Percentiles rank a stretch among this genome's conserved stretches.
Conservation (phyloP, 1,140 invertebrate genomes). For the Drosophila ercepeae region DNA sequence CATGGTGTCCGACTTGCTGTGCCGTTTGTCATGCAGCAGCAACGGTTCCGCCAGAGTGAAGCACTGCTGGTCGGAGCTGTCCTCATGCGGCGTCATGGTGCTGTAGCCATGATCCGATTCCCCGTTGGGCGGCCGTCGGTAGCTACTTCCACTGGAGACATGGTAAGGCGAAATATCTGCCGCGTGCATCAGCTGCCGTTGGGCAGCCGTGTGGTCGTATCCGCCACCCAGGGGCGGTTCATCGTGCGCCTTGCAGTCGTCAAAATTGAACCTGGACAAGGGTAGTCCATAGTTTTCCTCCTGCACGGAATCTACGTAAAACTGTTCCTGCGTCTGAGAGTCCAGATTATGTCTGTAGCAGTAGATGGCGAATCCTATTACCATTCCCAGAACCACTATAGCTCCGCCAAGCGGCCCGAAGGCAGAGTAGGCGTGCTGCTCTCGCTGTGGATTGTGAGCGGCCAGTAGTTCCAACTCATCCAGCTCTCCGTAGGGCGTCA, state of each 20-base stretch:
- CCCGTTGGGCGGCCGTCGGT: constrained; percentile 91
- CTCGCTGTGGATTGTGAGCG: constrained; percentile 83
- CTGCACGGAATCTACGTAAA: constrained; percentile 85
- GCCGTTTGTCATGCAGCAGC: constrained; percentile 85
- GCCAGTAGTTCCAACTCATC: constrained; percentile 85
- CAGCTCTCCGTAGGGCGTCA: constrained; percentile 91
- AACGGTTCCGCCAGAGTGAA: constrained; percentile 88
- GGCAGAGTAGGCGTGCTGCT: constrained; percentile 86
- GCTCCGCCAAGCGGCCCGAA: constrained; percentile 87
- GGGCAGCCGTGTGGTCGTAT: constrained; percentile 73
- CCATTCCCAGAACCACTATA: constrained; percentile 86
- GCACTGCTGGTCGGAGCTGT: constrained; percentile 91
- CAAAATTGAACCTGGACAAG: constrained; percentile 80
- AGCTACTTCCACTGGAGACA: constrained; percentile 88
- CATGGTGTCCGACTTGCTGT: constrained; percentile 86
- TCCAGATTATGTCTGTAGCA: constrained; percentile 87
- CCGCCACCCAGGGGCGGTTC: constrained; percentile 71
- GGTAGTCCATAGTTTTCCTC: constrained; percentile 84
- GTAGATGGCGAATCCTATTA: constrained; percentile 87
- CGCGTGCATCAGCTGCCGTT: constrained; percentile 75
- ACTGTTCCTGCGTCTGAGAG: constrained; percentile 84
- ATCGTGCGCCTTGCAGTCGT: constrained; percentile 77
- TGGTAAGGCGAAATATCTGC: constrained; percentile 94
- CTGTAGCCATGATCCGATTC: constrained; percentile 97
- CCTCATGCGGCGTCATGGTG: constrained; percentile 96